A percentile compares a stretch with the other conserved stretches of the same genome.
These are phyloP conservation scores for Actias luna DNA, from an alignment of 2,888 invertebrate species.

Conservation along the genomic window DNA sequence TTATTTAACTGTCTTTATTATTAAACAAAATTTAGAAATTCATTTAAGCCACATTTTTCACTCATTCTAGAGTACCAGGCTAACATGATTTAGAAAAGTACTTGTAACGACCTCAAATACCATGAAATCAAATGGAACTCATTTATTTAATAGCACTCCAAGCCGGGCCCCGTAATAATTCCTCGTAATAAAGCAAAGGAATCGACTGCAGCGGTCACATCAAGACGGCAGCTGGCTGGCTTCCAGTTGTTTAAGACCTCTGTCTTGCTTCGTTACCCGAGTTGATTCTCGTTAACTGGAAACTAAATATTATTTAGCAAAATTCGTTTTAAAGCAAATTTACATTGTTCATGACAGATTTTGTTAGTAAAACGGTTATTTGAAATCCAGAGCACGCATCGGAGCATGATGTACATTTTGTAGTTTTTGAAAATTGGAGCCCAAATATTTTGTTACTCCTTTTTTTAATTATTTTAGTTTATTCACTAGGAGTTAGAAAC, in stretches of 20 bases:
- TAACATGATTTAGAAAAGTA: background rate
- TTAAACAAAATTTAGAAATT: too few relatives aligned
- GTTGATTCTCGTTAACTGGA: background rate
- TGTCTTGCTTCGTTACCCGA: conserved; percentile 18
- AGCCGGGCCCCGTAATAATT: conserved; percentile 13
- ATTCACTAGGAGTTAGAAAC: too few relatives aligned
- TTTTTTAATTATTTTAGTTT: too few relatives aligned
- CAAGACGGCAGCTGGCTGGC: conserved; percentile 1
- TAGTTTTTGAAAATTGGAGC: too few relatives aligned
- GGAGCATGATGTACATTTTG: too few relatives aligned
- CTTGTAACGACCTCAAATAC: background rate
- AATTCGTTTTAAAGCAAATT: background rate
- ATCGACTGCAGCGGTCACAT: conserved; percentile 16
- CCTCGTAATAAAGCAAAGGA: conserved; percentile 13
- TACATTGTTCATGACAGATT: background rate
- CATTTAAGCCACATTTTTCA: background rate
- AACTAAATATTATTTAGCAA: background rate
- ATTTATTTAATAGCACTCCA: conserved; percentile 7
- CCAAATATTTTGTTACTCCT: too few relatives aligned
- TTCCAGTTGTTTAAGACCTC: conserved; percentile 18
- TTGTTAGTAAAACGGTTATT: background rate
- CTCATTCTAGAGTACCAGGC: background rate
- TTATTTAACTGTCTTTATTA: too few relatives aligned
- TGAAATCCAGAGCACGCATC: background rate
- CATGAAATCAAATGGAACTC: conserved; percentile 2